Evolutionary conservation across 2,888 invertebrate species (phyloP), one percentile per base, ranked within the genome.

Genomic region (Eupelmus urozonus): DNA sequence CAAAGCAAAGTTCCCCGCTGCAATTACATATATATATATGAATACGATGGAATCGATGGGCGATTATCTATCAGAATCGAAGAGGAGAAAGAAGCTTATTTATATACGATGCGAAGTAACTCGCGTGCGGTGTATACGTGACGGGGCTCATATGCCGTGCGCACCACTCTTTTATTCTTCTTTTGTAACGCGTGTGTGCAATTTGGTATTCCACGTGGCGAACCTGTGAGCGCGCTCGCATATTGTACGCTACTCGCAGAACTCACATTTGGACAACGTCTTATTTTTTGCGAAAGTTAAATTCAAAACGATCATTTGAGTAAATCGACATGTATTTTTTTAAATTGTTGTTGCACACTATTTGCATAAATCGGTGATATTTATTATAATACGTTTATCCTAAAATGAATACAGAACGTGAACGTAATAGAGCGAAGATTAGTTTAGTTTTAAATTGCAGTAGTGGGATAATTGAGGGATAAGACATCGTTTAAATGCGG

Each of bases 81-180:
- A 59, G 16, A 55, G 53, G 29, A 27, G 40, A n/a, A 60, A 45
- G 23, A 53, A 67, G 63, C 60, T 67, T 75, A 75, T 67, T 75
- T 67, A 67, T 67, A 49, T 18, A 18, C 16, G 49, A 67, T 49
- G 42, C 60, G 60, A 51, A 67, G 25, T 51, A 67, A 51, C 13
- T 7, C 3, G 60, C 34, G 45, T 45, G 16, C 2, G 4, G 27
- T 74, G n/a, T 29, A 40, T 66, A 49, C 25, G 20, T 29, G 60
- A 40, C 40, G 42, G 23, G 20, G 20, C 9, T 34, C 5, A 70
- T 60, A 16, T 29, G 42, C 49, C 51, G 18, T 34, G 27, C 29
- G 23, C n/a, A n/a, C n/a, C n/a, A n/a, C n/a, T 40, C 11, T 60
- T 75, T 71, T 18, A 11, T 59, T n/a, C 5, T 53, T 45, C 34